Evolutionary conservation across 2,797 vertebrate genomes (phyloP), one percentile per base, ranked within the genome.

Genomic region (Parotocinclus haroldoi): DNA sequence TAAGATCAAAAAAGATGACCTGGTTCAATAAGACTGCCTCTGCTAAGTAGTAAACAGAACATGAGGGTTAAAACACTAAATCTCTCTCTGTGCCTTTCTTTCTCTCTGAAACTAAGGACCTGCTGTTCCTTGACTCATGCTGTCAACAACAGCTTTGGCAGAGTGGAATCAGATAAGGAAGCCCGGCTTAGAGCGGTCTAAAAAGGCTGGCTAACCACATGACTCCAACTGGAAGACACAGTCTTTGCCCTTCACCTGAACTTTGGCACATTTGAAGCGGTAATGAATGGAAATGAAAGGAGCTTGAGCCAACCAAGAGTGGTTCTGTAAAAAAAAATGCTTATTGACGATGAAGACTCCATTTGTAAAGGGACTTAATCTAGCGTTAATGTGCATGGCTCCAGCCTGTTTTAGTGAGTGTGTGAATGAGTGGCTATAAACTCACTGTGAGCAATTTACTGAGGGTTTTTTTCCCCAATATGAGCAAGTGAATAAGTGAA

Each of bases 91-190:
- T 27, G 27, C 27, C 11, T 37, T 11, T 68, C 68, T 75, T 56
- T 50, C 62, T 78, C 68, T 78, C 92, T 91, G 89, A 91, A 91
- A 94, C 92, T 94, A 94, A 92, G 84, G 84, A 93, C 93, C 88
- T 91, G 91, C 93, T 94, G 91, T 89, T 93, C 87, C 87, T 85
- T 88, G 92, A 93, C 91, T 92, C 92, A 88, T 93, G 94, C 93
- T 96, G 95, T 96, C 95, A 96, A 94, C 95, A 93, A 93, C 75
- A 88, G 89, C 92, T 93, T 94, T 93, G 91, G 93, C 90, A 92
- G 88, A 93, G 90, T 92, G 94, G 88, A 93, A 96, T 96, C 94
- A 95, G 94, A 96, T 96, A 91, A 92, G 87, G 53, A 79, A 53
- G 57, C 57, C 56, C 73, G 58, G 59, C 49, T 46, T 48, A 19